phyloP scores from a whole-genome alignment of 2,888 invertebrate species.

The Acrocera orbiculus region DNA sequence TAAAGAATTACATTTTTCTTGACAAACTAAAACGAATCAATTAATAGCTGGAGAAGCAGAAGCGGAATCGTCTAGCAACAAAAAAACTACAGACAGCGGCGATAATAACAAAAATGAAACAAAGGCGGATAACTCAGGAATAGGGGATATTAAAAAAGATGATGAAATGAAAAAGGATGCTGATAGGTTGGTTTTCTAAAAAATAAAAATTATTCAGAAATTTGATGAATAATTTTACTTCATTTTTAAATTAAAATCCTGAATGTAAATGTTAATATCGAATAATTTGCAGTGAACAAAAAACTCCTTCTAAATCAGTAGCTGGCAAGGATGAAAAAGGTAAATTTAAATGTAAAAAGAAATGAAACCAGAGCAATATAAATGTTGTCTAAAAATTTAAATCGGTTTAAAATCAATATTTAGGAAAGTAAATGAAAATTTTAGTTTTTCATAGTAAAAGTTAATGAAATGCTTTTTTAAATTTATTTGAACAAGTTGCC shows the following conservation, averaged over 20 bases:
- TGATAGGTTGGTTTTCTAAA: constrained; percentile 34
- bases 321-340: constrained; percentile 29
- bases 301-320: constrained; percentile 11
- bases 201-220: neutral
- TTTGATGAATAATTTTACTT: too few relatives aligned
- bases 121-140: constrained; percentile 33
- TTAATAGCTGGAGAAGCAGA: constrained; percentile 5
- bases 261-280: too few relatives aligned
- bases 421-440: too few relatives aligned
- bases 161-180: constrained; percentile 40
- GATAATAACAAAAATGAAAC: constrained; percentile 13
- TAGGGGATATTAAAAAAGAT: constrained; percentile 29
- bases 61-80: constrained; percentile 11
- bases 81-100: too few relatives aligned
- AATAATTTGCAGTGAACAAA: constrained; percentile 20
- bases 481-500: too few relatives aligned
- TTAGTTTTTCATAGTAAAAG: too few relatives aligned
- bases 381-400: too few relatives aligned
- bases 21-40: neutral
- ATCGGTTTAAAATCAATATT: too few relatives aligned
- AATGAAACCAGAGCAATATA: neutral
- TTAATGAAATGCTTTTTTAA: too few relatives aligned
- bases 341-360: too few relatives aligned
- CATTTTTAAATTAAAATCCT: too few relatives aligned
- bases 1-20: neutral